Base-by-base conservation (phyloP, 2,888 invertebrate species). In the Tribolium freemani region DNA sequence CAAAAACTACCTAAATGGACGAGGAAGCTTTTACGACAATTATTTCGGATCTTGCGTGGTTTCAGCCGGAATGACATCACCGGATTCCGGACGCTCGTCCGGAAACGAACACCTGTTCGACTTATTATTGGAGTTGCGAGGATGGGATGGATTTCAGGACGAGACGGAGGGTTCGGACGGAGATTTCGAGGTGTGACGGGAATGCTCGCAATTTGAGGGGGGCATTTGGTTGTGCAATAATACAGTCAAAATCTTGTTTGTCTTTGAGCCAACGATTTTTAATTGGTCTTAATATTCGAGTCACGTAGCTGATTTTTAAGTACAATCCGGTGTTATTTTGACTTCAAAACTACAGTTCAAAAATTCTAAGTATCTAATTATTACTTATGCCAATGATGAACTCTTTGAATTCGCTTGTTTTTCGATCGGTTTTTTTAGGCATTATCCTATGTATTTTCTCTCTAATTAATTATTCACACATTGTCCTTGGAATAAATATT, bases 41-140 rank as follows among this genome's bases (percentile, higher is more conserved):
- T 56, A 56, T 56, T 38, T 56, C 38, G 38, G 53, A 38, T 38
- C 38, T 38, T 38, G 38, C 38, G 38, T 48, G 13, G 48, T 48
- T 48, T 48, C 2, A 13, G 48, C 8, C 2, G 48, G 48, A 48
- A 11, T 48, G 11, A 48, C 48, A 48, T 48, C 11, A 48, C 10
- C 11, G 48, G 48, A 48, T 16, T 48, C 48, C 61, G 58, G 44
- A 11, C 31, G 26, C 31, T n/a, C 46, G 45, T 5, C 58, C 45
- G 60, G 60, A 48, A 51, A 51, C 63, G 51, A 51, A 63, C 63
- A 63, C 63, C 63, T 63, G 63, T 63, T 61, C 60, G 60, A 50
- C 48, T 46, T 58, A 20, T 16, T 16, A 44, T 16, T 58, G 20
- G 45, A 44, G 58, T 57, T 21, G 44, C 3, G 38, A 38, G 38